These are phyloP conservation scores for Therioaphis trifolii DNA, from an alignment of 2,888 invertebrate genomes.

Conservation along the genomic window DNA sequence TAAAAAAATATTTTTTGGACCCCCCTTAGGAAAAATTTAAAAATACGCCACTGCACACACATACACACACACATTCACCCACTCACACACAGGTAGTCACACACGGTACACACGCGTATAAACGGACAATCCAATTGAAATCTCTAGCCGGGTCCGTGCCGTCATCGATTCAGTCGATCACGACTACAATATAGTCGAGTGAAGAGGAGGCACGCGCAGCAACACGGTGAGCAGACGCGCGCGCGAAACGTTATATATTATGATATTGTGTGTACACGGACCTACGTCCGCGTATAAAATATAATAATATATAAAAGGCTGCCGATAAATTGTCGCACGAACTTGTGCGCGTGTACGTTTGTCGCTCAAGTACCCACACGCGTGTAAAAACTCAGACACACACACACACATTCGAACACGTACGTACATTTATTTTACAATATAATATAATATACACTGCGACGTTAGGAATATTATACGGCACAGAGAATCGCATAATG, in stretches of 20 bases:
- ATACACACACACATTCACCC: not conserved
- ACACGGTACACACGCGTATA: not conserved
- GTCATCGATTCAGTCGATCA: conserved; percentile 33
- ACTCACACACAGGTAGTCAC: not conserved
- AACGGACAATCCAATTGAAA: conserved; percentile 12
- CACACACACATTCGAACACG: not conserved
- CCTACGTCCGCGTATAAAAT: not conserved
- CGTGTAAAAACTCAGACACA: not conserved
- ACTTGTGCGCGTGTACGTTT: too few relatives aligned
- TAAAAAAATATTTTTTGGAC: too few relatives aligned
- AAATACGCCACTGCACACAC: not conserved
- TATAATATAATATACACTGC: too few relatives aligned
- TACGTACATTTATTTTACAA: not conserved
- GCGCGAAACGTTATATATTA: conserved; percentile 22
- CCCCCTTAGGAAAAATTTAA: too few relatives aligned
- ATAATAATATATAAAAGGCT: conserved; percentile 31
- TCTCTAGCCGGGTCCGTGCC: not conserved
- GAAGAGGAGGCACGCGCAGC: conserved; percentile 37
- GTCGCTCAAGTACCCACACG: too few relatives aligned
- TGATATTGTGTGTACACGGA: not conserved
- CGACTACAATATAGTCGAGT: not conserved
- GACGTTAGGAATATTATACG: not conserved
- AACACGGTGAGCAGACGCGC: not conserved
- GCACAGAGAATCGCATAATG: conserved; percentile 37
- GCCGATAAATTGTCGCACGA: conserved; percentile 36